These are phyloP conservation scores for Pampus argenteus DNA, from an alignment of 2,797 vertebrate species.

Conservation along the genomic window DNA sequence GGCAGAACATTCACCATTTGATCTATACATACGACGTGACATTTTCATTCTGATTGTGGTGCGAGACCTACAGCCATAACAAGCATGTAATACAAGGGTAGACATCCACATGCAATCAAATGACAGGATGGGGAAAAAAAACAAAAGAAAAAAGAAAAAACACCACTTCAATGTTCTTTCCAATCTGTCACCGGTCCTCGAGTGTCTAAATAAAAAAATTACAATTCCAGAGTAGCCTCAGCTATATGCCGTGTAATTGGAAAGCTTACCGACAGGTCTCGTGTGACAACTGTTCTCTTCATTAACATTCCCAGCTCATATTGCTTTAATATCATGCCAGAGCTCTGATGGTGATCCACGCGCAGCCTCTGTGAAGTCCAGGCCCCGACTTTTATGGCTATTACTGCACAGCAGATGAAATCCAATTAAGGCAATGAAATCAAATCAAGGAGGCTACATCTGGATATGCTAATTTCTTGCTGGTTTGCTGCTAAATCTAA, in stretches of 20 bases:
- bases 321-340: slow-evolving; percentile 58
- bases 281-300: slow-evolving; percentile 67
- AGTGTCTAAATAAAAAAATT: slow-evolving; percentile 61
- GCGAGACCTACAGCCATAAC: slow-evolving; percentile 19
- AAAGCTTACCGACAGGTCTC: slow-evolving; percentile 27
- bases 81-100: not conserved
- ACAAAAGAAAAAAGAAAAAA: not conserved
- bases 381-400: slow-evolving; percentile 57
- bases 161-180: slow-evolving; percentile 9
- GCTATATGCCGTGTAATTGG: slow-evolving; percentile 65
- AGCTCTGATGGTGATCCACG: slow-evolving; percentile 18
- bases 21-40: slow-evolving; percentile 47
- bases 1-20: slow-evolving; percentile 33
- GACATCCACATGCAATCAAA: not conserved
- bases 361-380: slow-evolving; percentile 44
- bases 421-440: slow-evolving; percentile 84
- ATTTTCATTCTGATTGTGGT: slow-evolving; percentile 23
- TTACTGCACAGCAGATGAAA: slow-evolving; percentile 65
- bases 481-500: slow-evolving; percentile 61
- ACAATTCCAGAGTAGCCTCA: slow-evolving; percentile 36
- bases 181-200: slow-evolving; percentile 23
- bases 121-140: slow-evolving; percentile 10
- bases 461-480: slow-evolving; percentile 80
- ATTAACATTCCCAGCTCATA: slow-evolving; percentile 65
- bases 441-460: slow-evolving; percentile 77